phyloP scores from a whole-genome alignment of 2,797 vertebrate genomes.

The Presbytis comata region DNA sequence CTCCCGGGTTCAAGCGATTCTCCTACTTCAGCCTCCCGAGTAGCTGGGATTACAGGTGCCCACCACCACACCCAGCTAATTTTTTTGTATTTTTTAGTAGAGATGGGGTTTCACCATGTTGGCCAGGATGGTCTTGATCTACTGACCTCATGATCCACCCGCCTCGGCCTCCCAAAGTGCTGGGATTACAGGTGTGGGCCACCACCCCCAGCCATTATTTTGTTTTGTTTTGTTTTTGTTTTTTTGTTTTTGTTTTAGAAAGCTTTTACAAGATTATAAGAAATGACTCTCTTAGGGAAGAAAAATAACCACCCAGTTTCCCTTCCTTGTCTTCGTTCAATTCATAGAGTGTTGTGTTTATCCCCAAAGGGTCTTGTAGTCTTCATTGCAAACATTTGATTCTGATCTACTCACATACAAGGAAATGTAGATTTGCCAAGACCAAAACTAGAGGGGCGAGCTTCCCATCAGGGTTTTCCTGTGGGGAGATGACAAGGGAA shows the following conservation, averaged over 20 bases:
- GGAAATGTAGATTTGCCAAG: not conserved
- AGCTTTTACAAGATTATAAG: not conserved
- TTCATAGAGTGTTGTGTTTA: not conserved
- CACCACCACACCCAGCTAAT: not conserved
- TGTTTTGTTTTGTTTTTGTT: not conserved
- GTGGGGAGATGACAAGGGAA: not conserved
- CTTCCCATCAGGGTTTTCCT: not conserved
- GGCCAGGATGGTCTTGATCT: not conserved
- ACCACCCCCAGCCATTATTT: not conserved
- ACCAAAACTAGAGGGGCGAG: not conserved
- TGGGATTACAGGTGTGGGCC: not conserved
- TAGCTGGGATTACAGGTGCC: not conserved
- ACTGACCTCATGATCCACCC: not conserved
- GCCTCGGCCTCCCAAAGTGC: not conserved
- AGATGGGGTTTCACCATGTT: not conserved
- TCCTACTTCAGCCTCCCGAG: not conserved
- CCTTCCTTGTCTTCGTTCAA: not conserved
- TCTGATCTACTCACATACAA: not conserved
- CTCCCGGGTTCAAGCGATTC: not conserved
- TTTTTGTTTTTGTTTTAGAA: not conserved
- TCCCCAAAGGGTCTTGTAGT: not conserved
- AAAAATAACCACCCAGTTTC: not conserved
- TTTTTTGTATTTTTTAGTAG: not conserved
- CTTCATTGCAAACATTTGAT: constrained; percentile 12
- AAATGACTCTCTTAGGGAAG: not conserved